phyloP scores from a whole-genome alignment of 2,888 invertebrate species.

The Stegophylla sp. region DNA sequence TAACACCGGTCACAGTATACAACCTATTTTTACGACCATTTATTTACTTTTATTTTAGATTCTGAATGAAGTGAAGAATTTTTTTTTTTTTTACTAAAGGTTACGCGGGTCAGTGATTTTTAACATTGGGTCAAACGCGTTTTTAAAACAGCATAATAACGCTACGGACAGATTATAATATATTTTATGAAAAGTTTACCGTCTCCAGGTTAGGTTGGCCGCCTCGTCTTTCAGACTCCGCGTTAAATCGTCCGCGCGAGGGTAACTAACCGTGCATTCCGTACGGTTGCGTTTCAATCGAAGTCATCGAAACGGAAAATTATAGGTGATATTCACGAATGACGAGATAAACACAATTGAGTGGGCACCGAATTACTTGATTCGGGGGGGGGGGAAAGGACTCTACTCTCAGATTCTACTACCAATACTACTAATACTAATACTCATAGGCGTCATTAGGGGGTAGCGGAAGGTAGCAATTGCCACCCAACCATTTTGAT shows the following conservation, averaged over 20 bases:
- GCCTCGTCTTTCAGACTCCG: background rate
- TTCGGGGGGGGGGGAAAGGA: background rate
- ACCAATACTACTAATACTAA: too few species aligned
- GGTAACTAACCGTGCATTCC: slow-evolving; percentile 10
- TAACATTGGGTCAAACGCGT: background rate
- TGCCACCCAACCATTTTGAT: too few species aligned
- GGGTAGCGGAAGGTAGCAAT: too few species aligned
- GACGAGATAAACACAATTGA: background rate
- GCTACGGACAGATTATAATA: too few species aligned
- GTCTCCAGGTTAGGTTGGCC: background rate
- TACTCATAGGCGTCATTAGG: too few species aligned
- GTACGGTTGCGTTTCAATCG: background rate
- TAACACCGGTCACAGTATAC: too few species aligned
- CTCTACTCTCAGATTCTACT: background rate
- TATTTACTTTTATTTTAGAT: too few species aligned
- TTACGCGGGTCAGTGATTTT: background rate
- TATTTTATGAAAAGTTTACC: too few species aligned
- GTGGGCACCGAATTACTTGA: background rate
- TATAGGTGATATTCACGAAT: background rate
- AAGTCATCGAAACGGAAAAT: background rate
- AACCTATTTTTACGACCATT: slow-evolving; percentile 6
- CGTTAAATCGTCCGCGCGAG: background rate
- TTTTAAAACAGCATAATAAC: background rate
- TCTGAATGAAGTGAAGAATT: too few species aligned
- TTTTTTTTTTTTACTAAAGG: background rate